These are phyloP conservation scores for Drosophila anomalata DNA, from an alignment of 2,888 invertebrate genomes.

Conservation along the genomic window DNA sequence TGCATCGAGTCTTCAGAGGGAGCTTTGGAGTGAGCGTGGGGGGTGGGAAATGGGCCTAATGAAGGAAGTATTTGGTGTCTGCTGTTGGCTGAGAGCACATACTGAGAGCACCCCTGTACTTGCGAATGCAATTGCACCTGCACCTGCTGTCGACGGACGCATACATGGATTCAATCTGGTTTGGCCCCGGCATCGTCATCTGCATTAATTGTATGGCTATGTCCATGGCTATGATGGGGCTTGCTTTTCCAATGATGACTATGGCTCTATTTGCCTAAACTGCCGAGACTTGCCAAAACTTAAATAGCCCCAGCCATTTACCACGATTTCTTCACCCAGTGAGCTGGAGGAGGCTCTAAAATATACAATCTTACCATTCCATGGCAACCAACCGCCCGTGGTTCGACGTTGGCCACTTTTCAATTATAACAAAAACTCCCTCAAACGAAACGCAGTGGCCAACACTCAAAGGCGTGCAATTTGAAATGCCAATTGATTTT, in stretches of 20 bases:
- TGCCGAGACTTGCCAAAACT: slow-evolving; percentile 20
- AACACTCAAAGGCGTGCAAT: slow-evolving; percentile 71
- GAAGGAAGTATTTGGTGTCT: slow-evolving; percentile 43
- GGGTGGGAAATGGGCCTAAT: slow-evolving; percentile 43
- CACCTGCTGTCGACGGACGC: slow-evolving; percentile 44
- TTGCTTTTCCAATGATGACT: slow-evolving; percentile 7
- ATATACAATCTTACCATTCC: slow-evolving; percentile 4
- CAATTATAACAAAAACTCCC: slow-evolving; percentile 65
- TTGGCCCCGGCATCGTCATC: slow-evolving; percentile 42
- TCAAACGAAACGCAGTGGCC: slow-evolving; percentile 59
- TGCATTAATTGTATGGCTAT: slow-evolving; percentile 72
- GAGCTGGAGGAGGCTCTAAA: background rate
- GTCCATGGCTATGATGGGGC: slow-evolving; percentile 8
- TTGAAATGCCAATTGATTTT: slow-evolving; percentile 78
- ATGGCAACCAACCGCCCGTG: background rate
- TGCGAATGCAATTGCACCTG: slow-evolving; percentile 28
- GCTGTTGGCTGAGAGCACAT: slow-evolving; percentile 28
- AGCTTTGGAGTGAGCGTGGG: background rate
- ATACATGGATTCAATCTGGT: slow-evolving; percentile 36
- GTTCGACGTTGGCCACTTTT: slow-evolving; percentile 53
- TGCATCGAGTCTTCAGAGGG: background rate
- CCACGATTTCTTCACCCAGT: slow-evolving; percentile 9
- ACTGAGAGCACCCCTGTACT: background rate
- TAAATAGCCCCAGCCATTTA: slow-evolving; percentile 33
- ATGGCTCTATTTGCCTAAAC: slow-evolving; percentile 49